Evolutionary conservation across 2,888 invertebrate genomes (phyloP), one percentile per base, ranked within the genome.

Genomic region (Calliphora vomitoria): DNA sequence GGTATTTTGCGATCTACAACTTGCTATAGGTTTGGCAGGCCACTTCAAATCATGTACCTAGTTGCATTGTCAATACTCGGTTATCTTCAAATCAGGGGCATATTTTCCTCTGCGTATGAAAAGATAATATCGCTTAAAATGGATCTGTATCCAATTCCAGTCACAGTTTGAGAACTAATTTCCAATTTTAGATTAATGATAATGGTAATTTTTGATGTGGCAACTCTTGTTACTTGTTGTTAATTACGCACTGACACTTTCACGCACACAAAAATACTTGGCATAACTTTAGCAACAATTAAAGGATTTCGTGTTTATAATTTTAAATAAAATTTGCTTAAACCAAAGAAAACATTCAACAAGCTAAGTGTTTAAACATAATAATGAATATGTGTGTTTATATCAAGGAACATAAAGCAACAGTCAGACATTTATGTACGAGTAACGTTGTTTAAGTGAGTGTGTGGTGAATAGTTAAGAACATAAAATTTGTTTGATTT

Each of bases 381-480:
- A 35, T 35, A 35, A 35, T 35, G 6, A 35, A n/a, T n/a, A n/a
- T n/a, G 35, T 35, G 35, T 35, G 35, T 35, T 6, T 35, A 35
- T 35, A 35, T 4, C 6, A 18, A 31, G 11, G 25, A 62, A n/a
- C 62, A 62, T 38, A 62, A 35, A 18, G 25, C 74, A 47, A 31
- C 31, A 62, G 31, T 18, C 38, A 76, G 38, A 50, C 64, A 10
- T 3, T 2, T 64, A 35, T 58, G n/a, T 53, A n/a, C n/a, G n/a
- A n/a, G n/a, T n/a, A n/a, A n/a, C 60, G 60, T 18, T 25, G 35
- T 35, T 6, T 6, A 5, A 4, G 18, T 82, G 66, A 31, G 47
- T 68, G 68, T 50, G 53, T 80, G 60, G 44, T 47, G 55, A 69
- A 82, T 44, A 79, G 50, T 68, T 55, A 41, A 44, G 4, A 58